Percentiles rank a stretch among this genome's conserved stretches.
phyloP scores from a whole-genome alignment of 2,797 vertebrate genomes.

The Pygocentrus nattereri region DNA sequence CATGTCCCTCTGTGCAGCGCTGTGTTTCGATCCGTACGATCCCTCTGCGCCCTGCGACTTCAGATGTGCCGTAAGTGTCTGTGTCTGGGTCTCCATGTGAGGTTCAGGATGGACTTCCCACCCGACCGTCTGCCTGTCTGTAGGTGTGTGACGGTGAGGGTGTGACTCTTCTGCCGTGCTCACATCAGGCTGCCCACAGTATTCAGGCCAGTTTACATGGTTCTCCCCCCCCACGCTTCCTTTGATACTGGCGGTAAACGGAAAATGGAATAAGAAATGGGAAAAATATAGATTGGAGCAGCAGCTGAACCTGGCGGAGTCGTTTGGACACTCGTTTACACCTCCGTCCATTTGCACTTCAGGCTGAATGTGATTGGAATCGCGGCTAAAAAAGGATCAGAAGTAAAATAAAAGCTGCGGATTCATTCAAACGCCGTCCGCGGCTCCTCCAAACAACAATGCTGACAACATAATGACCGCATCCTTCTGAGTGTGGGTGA shows the following conservation, averaged over 20 bases:
- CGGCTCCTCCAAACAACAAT: background rate
- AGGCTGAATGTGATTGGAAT: background rate
- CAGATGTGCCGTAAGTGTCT: too few species aligned
- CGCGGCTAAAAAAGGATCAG: background rate
- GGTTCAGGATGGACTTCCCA: too few species aligned
- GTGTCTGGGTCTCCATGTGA: too few species aligned
- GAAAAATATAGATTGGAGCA: background rate
- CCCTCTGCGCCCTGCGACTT: too few species aligned
- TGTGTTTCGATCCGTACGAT: too few species aligned
- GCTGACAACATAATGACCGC: conserved; percentile 57
- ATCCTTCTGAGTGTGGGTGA: conserved; percentile 30
- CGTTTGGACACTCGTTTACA: background rate
- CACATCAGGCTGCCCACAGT: too few species aligned
- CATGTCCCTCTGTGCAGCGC: too few species aligned
- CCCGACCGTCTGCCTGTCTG: too few species aligned
- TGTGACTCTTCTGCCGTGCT: background rate
- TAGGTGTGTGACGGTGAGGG: too few species aligned
- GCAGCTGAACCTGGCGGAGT: too few species aligned
- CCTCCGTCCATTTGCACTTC: background rate
- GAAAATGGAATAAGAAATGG: background rate
- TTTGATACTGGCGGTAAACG: background rate
- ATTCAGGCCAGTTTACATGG: too few species aligned
- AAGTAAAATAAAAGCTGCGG: conserved; percentile 6
- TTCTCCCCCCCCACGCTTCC: background rate
- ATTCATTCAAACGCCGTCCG: background rate